Conservation (phyloP, 2,113 vertebrate genomes). For the Aptenodytes patagonicus region DNA sequence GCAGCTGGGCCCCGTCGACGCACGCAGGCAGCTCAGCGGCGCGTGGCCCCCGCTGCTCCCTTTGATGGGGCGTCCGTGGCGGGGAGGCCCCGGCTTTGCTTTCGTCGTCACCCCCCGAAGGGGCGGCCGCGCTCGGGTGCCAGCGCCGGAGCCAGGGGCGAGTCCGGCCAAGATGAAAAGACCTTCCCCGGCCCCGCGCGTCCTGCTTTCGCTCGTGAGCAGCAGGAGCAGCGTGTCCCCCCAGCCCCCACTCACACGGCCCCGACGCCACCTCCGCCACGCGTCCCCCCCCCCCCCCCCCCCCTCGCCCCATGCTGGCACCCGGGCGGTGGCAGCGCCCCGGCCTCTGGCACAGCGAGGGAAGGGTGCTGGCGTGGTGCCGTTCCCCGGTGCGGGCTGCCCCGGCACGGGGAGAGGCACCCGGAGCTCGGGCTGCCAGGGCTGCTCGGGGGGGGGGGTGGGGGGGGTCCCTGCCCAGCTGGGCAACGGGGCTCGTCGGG, state of each 20-base stretch:
- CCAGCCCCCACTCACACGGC: not conserved
- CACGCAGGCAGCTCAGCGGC: not conserved
- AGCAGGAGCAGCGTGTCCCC: not conserved
- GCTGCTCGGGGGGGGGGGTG: not conserved
- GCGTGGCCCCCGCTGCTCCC: not conserved
- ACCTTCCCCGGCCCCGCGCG: not conserved
- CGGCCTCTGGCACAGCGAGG: no score
- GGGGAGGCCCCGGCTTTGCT: not conserved
- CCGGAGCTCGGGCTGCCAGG: not conserved
- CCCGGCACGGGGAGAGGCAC: not conserved
- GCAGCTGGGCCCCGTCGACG: not conserved
- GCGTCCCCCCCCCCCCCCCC: no score
- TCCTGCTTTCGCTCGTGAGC: not conserved
- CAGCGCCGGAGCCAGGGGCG: not conserved
- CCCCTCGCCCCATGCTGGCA: not conserved
- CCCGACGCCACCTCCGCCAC: not conserved
- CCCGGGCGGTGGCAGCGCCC: no score
- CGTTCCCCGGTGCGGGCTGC: not conserved
- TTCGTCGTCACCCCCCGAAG: not conserved
- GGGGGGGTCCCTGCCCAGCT: not conserved
- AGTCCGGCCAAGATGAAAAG: not conserved
- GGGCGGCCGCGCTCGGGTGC: not conserved
- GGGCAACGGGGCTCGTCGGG: not conserved
- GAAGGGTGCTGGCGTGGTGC: not conserved
- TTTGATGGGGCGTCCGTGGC: not conserved